Base-by-base conservation (phyloP, 2,113 vertebrate genomes). In the Apodemus sylvaticus region DNA sequence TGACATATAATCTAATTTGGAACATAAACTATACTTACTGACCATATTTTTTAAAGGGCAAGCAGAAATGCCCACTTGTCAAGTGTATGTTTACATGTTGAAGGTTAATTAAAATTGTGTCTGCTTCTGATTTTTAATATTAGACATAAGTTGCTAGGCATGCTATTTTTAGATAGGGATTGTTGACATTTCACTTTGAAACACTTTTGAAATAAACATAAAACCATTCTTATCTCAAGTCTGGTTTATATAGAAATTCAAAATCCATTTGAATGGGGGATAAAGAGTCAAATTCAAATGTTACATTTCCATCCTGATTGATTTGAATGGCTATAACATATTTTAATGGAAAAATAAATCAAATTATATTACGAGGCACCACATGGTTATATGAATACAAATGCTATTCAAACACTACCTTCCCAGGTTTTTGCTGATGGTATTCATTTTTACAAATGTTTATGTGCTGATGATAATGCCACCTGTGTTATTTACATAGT, bases 291-390 rank as follows among this genome's bases (percentile, higher is more conserved):
- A 89, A 53, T 53, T 85, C 60, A 95, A 94, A 94, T 70, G 39
- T 73, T 96, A 89, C 82, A 82, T 93, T 96, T 86, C 55, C 51
- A 62, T 85, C 24, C 93, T 93, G 22, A 96, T 94, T 76, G 71
- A 77, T 88, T 68, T 94, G 73, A 95, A 92, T 90, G 26, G 9
- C 83, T 79, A 1, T 66, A 81, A 62, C 68, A 71, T 60, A 5
- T 95, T 88, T 83, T 91, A 71, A 66, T 94, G 20, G 31, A 55
- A 92, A 94, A 92, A 71, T 94, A 93, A 90, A 92, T 92, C 55
- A 76, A 78, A 85, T 96, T 92, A 14, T 29, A 55, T 89, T 71
- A 51, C 73, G 31, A 68, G 74, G 92, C 42, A 3, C 39, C 55
- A 93, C 53, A 2, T 93, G 7, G 14, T 81, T 95, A 26, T 68